phyloP scores from a whole-genome alignment of 1,140 invertebrate genomes.

The Reticulitermes speratus region DNA sequence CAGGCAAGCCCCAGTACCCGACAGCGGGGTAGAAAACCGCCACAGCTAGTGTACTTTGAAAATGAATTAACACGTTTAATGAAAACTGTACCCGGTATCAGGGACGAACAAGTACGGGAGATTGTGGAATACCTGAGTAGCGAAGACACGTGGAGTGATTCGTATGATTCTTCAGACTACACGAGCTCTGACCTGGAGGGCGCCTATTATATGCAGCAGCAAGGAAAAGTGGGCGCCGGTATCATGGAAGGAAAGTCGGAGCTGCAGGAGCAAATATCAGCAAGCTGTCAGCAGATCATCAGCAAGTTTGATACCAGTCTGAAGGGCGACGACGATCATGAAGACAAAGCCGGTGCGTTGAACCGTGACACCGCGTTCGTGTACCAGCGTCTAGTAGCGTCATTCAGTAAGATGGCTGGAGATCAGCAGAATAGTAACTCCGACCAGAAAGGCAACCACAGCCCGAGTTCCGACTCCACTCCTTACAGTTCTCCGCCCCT shows the following conservation, averaged over 20 bases:
- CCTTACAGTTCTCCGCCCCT: constrained; percentile 78
- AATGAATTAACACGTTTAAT: constrained; percentile 84
- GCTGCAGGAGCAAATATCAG: constrained; percentile 80
- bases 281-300: constrained; percentile 84
- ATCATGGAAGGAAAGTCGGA: constrained; percentile 53
- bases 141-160: constrained; percentile 90
- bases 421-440: constrained; percentile 44
- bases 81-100: constrained; percentile 88
- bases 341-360: constrained; percentile 52
- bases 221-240: constrained; percentile 75
- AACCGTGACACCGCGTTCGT: constrained; percentile 75
- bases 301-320: constrained; percentile 72
- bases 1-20: constrained; percentile 27
- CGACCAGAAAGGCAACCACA: constrained; percentile 25
- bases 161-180: constrained; percentile 87
- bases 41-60: constrained; percentile 83
- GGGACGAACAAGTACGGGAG: constrained; percentile 74
- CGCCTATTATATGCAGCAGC: constrained; percentile 51
- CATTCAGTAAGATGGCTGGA: constrained; percentile 69
- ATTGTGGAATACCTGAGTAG: constrained; percentile 44
- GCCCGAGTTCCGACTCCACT: constrained; percentile 48
- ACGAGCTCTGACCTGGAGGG: constrained; percentile 85
- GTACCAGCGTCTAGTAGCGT: constrained; percentile 79
- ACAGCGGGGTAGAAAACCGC: constrained; percentile 58
- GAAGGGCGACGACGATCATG: constrained; percentile 50